Conservation (phyloP, 2,888 invertebrate genomes). For the Mechanitis mazaeus region DNA sequence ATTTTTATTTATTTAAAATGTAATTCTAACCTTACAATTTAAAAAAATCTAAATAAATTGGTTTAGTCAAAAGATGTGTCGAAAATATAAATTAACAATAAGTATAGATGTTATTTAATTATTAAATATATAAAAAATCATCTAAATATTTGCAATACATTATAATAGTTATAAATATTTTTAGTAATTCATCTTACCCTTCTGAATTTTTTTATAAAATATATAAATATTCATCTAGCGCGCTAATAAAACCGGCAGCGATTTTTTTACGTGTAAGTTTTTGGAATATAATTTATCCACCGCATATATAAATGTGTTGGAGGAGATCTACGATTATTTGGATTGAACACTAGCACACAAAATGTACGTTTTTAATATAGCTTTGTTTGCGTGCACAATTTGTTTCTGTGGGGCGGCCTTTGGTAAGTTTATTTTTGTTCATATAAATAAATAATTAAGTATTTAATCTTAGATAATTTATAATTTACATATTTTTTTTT, state of each 20-base stretch:
- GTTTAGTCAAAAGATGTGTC: too few species aligned
- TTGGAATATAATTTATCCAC: conserved; percentile 1
- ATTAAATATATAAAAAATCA: too few species aligned
- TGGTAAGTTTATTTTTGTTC: conserved; percentile 20
- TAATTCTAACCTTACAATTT: too few species aligned
- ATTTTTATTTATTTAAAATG: too few species aligned
- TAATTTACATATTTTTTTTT: too few species aligned
- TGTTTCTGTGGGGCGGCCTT: conserved; percentile 19
- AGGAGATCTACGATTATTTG: conserved; percentile 8
- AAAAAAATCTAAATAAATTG: too few species aligned
- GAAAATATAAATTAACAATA: too few species aligned
- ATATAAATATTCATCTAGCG: not conserved
- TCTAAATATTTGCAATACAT: too few species aligned
- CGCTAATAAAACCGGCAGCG: conserved; percentile 10
- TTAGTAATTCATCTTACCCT: too few species aligned
- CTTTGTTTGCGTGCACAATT: conserved; percentile 13
- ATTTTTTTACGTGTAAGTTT: conserved; percentile 1
- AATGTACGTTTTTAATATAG: conserved; percentile 21
- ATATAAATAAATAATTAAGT: conserved; percentile 3
- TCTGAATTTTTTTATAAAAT: not conserved
- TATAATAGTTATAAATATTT: too few species aligned
- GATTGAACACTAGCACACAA: conserved; percentile 12
- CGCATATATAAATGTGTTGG: conserved; percentile 15
- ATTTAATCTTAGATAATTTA: too few species aligned
- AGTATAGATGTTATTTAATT: too few species aligned